phyloP scores from a whole-genome alignment of 2,888 invertebrate genomes.

The Acrobasis repandana region DNA sequence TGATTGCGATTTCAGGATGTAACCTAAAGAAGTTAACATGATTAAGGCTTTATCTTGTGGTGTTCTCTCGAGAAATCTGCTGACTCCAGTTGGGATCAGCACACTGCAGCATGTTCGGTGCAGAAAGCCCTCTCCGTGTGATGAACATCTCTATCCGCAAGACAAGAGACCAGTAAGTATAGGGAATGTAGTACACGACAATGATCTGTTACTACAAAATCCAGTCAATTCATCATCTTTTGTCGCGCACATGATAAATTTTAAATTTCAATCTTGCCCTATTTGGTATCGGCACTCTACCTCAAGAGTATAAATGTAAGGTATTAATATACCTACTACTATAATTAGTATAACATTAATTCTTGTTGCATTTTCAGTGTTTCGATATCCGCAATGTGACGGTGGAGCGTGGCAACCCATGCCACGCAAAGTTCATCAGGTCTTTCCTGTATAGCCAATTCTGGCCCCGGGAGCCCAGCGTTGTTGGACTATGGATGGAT shows the following conservation, averaged over 20 bases:
- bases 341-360: no score
- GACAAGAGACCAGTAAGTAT: slow-evolving; percentile 52
- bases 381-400: slow-evolving; percentile 55
- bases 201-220: no score
- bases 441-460: slow-evolving; percentile 76
- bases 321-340: no score
- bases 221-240: no score
- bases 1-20: slow-evolving; percentile 1
- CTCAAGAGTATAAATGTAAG: no score
- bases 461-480: slow-evolving; percentile 81
- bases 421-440: slow-evolving; percentile 67
- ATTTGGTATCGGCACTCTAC: no score
- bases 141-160: slow-evolving; percentile 37
- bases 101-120: slow-evolving; percentile 29
- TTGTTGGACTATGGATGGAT: slow-evolving; percentile 67
- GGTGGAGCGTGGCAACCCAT: slow-evolving; percentile 60
- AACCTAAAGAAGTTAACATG: neutral
- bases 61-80: neutral
- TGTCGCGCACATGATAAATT: no score
- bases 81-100: neutral
- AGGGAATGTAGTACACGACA: neutral
- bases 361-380: slow-evolving; percentile 45
- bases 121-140: slow-evolving; percentile 47
- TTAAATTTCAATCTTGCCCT: no score
- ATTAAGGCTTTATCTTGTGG: slow-evolving; percentile 5